Conservation (phyloP, 2,797 vertebrate species). For the Euphonia xanthogaster region DNA sequence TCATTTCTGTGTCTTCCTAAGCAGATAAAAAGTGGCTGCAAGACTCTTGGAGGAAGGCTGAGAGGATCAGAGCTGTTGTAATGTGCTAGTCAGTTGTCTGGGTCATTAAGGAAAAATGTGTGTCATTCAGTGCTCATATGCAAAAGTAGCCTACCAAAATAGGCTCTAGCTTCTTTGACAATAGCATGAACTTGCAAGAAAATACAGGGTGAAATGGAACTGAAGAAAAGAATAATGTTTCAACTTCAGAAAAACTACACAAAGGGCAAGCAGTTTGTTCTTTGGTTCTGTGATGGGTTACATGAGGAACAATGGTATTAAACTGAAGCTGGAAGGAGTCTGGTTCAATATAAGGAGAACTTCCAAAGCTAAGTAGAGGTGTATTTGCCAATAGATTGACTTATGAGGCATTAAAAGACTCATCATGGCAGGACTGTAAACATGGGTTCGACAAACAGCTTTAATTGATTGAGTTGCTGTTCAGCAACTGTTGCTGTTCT, state of each 20-base stretch:
- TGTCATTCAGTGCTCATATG: background rate
- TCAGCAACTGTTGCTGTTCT: background rate
- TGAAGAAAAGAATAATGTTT: background rate
- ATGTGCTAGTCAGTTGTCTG: background rate
- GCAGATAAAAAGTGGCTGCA: background rate
- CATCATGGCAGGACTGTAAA: background rate
- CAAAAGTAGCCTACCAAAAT: background rate
- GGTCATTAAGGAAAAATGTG: background rate
- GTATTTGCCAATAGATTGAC: background rate
- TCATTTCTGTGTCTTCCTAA: background rate
- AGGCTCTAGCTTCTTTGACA: background rate
- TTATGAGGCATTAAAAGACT: background rate
- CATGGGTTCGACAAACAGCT: background rate
- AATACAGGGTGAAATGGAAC: background rate
- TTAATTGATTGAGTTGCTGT: background rate
- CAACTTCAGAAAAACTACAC: background rate
- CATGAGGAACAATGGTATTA: background rate
- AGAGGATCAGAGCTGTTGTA: background rate
- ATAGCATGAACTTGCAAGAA: background rate
- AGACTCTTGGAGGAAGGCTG: background rate
- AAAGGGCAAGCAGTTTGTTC: background rate
- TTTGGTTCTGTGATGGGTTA: background rate
- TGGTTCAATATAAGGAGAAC: background rate
- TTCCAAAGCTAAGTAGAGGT: background rate
- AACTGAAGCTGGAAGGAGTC: background rate